A percentile compares a stretch with the other conserved stretches of the same genome.
Conservation (phyloP, 1,140 invertebrate species). For the Drosophila mayri region DNA sequence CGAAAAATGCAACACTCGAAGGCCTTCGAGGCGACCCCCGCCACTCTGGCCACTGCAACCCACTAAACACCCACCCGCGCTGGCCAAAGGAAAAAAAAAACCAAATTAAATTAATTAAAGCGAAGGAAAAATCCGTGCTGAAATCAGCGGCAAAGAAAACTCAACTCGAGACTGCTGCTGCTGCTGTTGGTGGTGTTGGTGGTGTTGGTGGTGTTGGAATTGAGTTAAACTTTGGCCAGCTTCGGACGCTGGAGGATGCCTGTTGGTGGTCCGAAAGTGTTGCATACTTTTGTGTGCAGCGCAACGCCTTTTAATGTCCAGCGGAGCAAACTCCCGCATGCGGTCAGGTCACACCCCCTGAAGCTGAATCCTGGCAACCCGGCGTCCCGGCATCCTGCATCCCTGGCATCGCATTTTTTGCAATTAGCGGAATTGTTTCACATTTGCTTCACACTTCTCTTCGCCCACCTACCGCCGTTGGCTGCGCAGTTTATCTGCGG, state of each 20-base stretch:
- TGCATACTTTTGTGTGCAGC: constrained; percentile 44
- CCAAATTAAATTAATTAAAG: constrained; percentile 81
- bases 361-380: background rate
- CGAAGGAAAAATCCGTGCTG: constrained; percentile 56
- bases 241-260: background rate
- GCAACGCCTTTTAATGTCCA: constrained; percentile 61
- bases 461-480: background rate
- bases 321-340: constrained; percentile 19
- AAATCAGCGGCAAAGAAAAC: constrained; percentile 57
- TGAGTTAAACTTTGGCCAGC: constrained; percentile 59
- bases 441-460: constrained; percentile 61
- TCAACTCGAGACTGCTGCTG: constrained; percentile 53
- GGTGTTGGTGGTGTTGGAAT: constrained; percentile 30
- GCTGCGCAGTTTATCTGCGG: constrained; percentile 78
- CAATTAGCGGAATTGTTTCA: constrained; percentile 82
- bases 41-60: constrained; percentile 5
- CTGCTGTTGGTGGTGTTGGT: background rate
- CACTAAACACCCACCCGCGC: background rate
- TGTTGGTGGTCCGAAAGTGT: constrained; percentile 28
- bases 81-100: constrained; percentile 33
- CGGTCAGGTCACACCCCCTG: constrained; percentile 5
- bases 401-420: constrained; percentile 60
- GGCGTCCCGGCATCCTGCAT: background rate
- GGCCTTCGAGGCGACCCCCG: constrained; percentile 5
- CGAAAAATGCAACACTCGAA: constrained; percentile 72